phyloP scores from a whole-genome alignment of 2,113 vertebrate genomes.

The Vimba vimba region DNA sequence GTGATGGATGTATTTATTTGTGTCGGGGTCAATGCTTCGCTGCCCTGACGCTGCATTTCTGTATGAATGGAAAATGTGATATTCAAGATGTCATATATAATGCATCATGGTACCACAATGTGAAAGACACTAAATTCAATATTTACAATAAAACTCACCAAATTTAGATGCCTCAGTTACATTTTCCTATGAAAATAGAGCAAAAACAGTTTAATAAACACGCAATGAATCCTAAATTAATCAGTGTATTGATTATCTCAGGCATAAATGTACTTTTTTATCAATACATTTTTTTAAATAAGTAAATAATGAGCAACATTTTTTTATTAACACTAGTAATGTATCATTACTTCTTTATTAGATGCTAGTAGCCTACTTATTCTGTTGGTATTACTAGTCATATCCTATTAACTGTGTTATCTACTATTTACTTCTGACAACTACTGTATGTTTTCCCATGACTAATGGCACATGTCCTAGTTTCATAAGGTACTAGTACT shows the following conservation, averaged over 20 bases:
- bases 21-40: no score
- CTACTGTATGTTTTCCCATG: background rate
- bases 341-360: background rate
- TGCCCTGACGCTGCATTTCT: background rate
- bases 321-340: no score
- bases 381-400: background rate
- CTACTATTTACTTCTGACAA: background rate
- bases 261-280: background rate
- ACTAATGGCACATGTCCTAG: background rate
- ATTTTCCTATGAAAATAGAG: background rate
- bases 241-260: no score
- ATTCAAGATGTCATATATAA: background rate
- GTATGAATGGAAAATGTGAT: background rate
- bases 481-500: background rate
- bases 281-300: no score
- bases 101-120: background rate
- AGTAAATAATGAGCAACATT: no score
- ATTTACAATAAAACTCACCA: background rate
- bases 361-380: background rate
- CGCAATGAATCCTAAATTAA: no score
- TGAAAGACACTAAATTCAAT: background rate
- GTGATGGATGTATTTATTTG: background rate
- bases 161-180: no score
- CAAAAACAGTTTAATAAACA: background rate
- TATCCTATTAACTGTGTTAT: no score